A percentile compares a stretch with the other conserved stretches of the same genome.
phyloP scores from a whole-genome alignment of 64 coral and sea anemone species.

The Orbicella faveolata region DNA sequence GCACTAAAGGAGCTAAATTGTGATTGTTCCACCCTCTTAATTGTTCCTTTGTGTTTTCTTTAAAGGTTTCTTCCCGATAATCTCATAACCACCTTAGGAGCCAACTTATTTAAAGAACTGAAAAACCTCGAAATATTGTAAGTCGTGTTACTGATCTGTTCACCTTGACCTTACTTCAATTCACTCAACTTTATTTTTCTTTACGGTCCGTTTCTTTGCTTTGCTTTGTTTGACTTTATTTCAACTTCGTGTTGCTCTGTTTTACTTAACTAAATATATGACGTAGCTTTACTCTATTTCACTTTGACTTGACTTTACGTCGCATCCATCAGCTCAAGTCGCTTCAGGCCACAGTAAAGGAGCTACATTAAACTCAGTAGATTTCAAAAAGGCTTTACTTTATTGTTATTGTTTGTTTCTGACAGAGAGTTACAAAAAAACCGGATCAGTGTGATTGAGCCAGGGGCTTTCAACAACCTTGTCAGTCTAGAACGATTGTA shows the following conservation, averaged over 20 bases:
- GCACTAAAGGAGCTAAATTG: not conserved
- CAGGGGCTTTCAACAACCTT: slow-evolving; percentile 23
- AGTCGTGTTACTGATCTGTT: not conserved
- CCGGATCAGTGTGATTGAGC: slow-evolving; percentile 28
- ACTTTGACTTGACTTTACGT: too few relatives aligned
- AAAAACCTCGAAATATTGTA: slow-evolving; percentile 29
- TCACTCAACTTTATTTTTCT: too few relatives aligned
- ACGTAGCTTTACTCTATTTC: too few relatives aligned
- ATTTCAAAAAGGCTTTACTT: not conserved
- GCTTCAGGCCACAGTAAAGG: too few relatives aligned
- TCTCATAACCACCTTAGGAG: slow-evolving; percentile 8
- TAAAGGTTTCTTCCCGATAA: slow-evolving; percentile 42
- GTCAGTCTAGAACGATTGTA: slow-evolving; percentile 3
- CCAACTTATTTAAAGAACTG: slow-evolving; percentile 38
- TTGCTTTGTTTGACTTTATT: too few relatives aligned
- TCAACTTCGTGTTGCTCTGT: too few relatives aligned
- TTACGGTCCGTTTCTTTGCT: too few relatives aligned
- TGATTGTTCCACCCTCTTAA: not conserved
- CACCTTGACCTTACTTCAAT: too few relatives aligned
- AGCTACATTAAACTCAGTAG: not conserved
- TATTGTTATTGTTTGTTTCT: not conserved
- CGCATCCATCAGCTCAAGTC: too few relatives aligned
- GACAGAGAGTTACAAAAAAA: slow-evolving; percentile 18
- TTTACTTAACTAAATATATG: too few relatives aligned
- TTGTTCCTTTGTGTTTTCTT: not conserved